phyloP scores from a whole-genome alignment of 2,888 invertebrate species.

The Noctua fimbriata region DNA sequence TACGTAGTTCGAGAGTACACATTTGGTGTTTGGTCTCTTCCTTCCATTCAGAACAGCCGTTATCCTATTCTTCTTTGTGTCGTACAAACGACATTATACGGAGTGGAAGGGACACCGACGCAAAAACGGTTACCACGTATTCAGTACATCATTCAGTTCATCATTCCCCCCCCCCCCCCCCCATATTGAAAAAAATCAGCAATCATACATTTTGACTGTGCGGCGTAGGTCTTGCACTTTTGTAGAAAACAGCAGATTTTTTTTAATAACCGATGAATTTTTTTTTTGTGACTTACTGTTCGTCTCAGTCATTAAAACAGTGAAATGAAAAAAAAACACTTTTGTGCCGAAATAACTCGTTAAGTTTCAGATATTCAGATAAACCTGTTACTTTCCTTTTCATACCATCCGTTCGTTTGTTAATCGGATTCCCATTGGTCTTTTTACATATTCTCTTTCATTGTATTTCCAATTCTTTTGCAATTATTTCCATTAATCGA shows the following conservation, averaged over 20 bases:
- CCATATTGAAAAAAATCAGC: too few species aligned
- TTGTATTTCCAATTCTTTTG: slow-evolving; percentile 18
- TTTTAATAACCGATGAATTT: too few species aligned
- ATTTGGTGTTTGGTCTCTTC: not conserved
- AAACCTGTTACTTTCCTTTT: slow-evolving; percentile 32
- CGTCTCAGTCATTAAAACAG: not conserved
- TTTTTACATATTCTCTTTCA: slow-evolving; percentile 32
- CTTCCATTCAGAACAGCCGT: not conserved
- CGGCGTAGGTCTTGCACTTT: too few species aligned
- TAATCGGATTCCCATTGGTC: slow-evolving; percentile 24
- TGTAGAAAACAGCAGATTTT: too few species aligned
- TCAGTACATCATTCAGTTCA: too few species aligned
- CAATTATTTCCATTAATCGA: slow-evolving; percentile 38
- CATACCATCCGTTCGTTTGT: slow-evolving; percentile 32
- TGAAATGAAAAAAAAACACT: slow-evolving; percentile 3
- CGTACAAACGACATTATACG: not conserved
- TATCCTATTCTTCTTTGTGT: not conserved
- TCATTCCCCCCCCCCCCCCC: too few species aligned
- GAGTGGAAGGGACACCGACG: too few species aligned
- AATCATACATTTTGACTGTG: too few species aligned
- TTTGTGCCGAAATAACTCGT: slow-evolving; percentile 29
- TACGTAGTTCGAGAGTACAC: not conserved
- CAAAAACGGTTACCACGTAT: too few species aligned
- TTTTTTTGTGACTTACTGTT: too few species aligned
- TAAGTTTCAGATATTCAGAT: slow-evolving; percentile 32